These are phyloP conservation scores for Zaprionus camerounensis DNA, from an alignment of 1,140 invertebrate species.

Conservation along the genomic window DNA sequence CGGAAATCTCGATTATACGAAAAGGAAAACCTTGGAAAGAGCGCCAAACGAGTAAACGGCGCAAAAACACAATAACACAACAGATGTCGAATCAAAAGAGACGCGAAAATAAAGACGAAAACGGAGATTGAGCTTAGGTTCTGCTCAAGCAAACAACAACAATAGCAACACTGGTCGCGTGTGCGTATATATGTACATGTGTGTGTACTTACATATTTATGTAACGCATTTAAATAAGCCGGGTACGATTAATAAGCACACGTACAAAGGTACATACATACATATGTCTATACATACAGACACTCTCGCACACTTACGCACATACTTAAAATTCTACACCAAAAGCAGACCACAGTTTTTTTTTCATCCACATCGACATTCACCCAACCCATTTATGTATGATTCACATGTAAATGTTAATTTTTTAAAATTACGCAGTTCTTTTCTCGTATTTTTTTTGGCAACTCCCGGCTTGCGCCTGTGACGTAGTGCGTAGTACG, in stretches of 20 bases:
- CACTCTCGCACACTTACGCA: background rate
- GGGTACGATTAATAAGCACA: slow-evolving; percentile 28
- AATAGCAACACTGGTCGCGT: slow-evolving; percentile 22
- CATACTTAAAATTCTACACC: slow-evolving; percentile 27
- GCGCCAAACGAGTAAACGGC: slow-evolving; percentile 33
- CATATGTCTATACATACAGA: background rate
- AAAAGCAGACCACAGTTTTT: slow-evolving; percentile 1
- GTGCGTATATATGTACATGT: background rate
- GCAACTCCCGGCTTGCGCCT: slow-evolving; percentile 13
- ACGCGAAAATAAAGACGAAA: slow-evolving; percentile 7
- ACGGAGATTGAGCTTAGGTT: slow-evolving; percentile 14
- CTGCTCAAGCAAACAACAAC: background rate
- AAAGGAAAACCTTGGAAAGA: slow-evolving; percentile 59
- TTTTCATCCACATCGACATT: slow-evolving; percentile 1
- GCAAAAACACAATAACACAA: slow-evolving; percentile 28
- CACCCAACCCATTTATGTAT: slow-evolving; percentile 15
- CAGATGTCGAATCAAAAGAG: slow-evolving; percentile 24
- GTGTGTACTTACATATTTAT: background rate
- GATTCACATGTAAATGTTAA: slow-evolving; percentile 29
- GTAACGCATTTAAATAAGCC: slow-evolving; percentile 42
- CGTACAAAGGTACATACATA: slow-evolving; percentile 1
- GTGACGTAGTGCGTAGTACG: slow-evolving; percentile 21
- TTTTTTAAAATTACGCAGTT: slow-evolving; percentile 37
- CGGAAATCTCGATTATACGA: slow-evolving; percentile 67
- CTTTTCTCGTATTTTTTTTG: slow-evolving; percentile 16